These are phyloP conservation scores for Tryphoninae sp. DNA, from an alignment of 2,888 invertebrate species.

Conservation along the genomic window DNA sequence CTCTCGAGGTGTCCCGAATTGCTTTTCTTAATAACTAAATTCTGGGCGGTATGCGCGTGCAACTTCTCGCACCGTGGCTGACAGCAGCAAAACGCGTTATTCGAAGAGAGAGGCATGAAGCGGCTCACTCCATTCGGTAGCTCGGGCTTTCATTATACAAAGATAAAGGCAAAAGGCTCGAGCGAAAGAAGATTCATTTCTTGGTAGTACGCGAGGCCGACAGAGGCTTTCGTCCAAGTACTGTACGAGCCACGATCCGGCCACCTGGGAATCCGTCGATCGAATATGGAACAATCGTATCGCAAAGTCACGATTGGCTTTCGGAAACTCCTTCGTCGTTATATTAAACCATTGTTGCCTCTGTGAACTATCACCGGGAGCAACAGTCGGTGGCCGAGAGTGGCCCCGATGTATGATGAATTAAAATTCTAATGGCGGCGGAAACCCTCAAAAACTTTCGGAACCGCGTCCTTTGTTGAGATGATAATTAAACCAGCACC, in stretches of 20 bases:
- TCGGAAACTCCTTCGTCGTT: constrained; percentile 57
- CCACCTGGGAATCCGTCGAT: constrained; percentile 77
- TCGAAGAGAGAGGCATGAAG: constrained; percentile 4
- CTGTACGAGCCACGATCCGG: constrained; percentile 67
- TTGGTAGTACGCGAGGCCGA: constrained; percentile 29
- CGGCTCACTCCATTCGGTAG: constrained; percentile 67
- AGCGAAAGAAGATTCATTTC: constrained; percentile 56
- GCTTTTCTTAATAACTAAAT: constrained; percentile 28
- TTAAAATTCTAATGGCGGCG: constrained; percentile 46
- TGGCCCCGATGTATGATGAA: constrained; percentile 30
- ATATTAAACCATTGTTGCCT: constrained; percentile 56
- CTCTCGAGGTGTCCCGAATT: constrained; percentile 11
- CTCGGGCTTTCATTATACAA: constrained; percentile 63
- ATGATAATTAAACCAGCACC: constrained; percentile 31
- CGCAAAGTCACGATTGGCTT: constrained; percentile 68
- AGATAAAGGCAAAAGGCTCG: constrained; percentile 56
- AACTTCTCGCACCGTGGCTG: background rate
- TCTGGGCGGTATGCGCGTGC: constrained; percentile 11
- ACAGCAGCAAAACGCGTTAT: constrained; percentile 38
- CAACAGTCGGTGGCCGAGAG: constrained; percentile 42
- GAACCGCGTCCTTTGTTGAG: constrained; percentile 15
- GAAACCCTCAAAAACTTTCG: constrained; percentile 27
- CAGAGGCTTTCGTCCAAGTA: constrained; percentile 64
- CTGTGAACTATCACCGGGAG: constrained; percentile 46
- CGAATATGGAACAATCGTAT: constrained; percentile 76